phyloP scores from a whole-genome alignment of 1,140 invertebrate genomes.

The Phenacoccus solenopsis region DNA sequence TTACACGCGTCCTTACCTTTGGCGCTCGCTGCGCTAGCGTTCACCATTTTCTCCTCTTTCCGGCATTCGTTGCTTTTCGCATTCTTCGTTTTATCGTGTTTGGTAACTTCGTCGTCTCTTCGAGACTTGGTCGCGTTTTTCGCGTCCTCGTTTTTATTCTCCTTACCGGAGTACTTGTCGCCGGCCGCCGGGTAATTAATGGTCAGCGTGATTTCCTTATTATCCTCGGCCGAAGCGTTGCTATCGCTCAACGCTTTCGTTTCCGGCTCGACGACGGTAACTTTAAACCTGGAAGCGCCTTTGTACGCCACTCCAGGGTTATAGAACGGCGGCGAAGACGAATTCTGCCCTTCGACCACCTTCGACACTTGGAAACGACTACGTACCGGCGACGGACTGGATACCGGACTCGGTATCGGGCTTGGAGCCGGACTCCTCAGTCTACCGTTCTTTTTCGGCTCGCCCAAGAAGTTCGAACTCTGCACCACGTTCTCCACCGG shows the following conservation, averaged over 20 bases:
- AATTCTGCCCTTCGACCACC: constrained; percentile 22
- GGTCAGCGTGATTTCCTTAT: neutral
- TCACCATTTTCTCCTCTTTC: neutral
- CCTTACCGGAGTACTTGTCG: neutral
- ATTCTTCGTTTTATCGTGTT: neutral
- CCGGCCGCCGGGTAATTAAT: neutral
- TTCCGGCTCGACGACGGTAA: constrained; percentile 22
- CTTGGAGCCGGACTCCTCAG: constrained; percentile 52
- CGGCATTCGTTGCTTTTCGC: neutral
- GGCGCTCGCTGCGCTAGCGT: neutral
- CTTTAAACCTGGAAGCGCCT: constrained; percentile 20
- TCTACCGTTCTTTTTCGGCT: constrained; percentile 34
- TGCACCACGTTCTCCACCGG: constrained; percentile 24
- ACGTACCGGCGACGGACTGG: constrained; percentile 42
- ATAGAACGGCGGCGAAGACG: neutral
- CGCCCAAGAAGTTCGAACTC: constrained; percentile 29
- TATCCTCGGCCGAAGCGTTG: neutral
- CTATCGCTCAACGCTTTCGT: neutral
- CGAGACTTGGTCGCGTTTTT: no score
- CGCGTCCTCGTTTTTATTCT: neutral
- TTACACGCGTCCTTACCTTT: constrained; percentile 4
- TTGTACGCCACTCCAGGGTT: neutral
- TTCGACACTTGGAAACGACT: constrained; percentile 27
- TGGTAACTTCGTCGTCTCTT: neutral
- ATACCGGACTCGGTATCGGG: constrained; percentile 51